A percentile compares a stretch with the other conserved stretches of the same genome.
Conservation (phyloP, 2,797 vertebrate genomes). For the Rhinogobio ventralis region DNA sequence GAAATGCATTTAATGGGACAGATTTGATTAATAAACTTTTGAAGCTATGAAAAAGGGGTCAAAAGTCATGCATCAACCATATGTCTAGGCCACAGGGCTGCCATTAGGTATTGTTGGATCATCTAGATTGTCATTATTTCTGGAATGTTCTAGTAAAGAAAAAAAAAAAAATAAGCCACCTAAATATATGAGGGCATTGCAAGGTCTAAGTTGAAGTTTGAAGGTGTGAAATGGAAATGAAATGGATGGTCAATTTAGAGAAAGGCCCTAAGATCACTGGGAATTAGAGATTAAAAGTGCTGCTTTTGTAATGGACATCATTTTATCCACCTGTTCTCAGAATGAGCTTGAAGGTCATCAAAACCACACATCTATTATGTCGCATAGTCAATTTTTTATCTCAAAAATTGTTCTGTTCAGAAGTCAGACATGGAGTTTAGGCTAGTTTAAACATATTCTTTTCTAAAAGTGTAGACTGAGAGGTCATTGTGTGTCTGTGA, state of each 20-base stretch:
- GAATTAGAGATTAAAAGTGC: constrained; percentile 27
- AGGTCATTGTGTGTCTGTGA: constrained; percentile 8
- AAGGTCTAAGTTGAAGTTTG: constrained; percentile 11
- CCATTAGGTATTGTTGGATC: constrained; percentile 59
- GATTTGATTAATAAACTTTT: constrained; percentile 56
- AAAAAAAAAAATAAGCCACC: background rate
- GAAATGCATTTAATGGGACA: constrained; percentile 46
- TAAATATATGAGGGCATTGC: constrained; percentile 6
- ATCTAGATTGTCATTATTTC: constrained; percentile 15
- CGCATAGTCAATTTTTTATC: background rate
- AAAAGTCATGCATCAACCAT: constrained; percentile 21
- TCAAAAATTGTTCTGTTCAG: constrained; percentile 3
- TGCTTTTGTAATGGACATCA: constrained; percentile 23
- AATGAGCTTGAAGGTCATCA: constrained; percentile 16
- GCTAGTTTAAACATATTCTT: background rate
- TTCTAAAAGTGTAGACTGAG: background rate
- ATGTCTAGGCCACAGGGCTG: constrained; percentile 36
- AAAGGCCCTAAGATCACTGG: background rate
- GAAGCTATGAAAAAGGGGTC: constrained; percentile 53
- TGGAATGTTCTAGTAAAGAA: constrained; percentile 15
- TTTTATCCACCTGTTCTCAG: constrained; percentile 3
- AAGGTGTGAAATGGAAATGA: constrained; percentile 25
- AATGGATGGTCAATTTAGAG: constrained; percentile 11
- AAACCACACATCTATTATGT: constrained; percentile 2
- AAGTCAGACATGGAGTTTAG: background rate